Evolutionary conservation across 2,113 vertebrate genomes (phyloP).

Genomic region (Scomber japonicus): DNA sequence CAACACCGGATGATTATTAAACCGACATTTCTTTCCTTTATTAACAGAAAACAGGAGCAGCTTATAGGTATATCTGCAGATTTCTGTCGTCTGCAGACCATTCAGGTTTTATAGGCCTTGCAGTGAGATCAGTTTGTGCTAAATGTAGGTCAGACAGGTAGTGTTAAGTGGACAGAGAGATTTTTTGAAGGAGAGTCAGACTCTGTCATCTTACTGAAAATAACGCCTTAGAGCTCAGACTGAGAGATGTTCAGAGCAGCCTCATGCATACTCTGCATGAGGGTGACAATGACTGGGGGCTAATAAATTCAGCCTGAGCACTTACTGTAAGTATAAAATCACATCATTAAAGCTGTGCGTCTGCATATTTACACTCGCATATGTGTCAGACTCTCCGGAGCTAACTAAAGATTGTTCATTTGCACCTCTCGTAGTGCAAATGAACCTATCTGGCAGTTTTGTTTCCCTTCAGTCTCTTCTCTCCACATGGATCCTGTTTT

Average conservation of each 20-base stretch:
- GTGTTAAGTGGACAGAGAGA: constrained; percentile 27
- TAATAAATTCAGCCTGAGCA: constrained; percentile 3
- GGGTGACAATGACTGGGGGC: constrained; percentile 1
- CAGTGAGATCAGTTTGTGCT: constrained; percentile 16
- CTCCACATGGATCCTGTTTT: constrained; percentile 26
- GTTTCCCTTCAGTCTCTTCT: neutral
- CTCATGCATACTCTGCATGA: constrained; percentile 11
- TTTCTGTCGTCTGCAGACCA: constrained; percentile 15
- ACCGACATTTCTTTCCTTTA: neutral
- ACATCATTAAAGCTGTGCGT: neutral
- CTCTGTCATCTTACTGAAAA: constrained; percentile 32
- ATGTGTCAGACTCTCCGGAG: constrained; percentile 5
- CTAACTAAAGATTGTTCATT: constrained; percentile 37
- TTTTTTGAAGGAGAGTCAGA: constrained; percentile 38
- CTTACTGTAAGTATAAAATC: neutral
- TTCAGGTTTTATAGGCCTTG: neutral
- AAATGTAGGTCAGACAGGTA: constrained; percentile 63
- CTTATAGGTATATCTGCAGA: neutral
- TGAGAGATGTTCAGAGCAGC: constrained; percentile 14
- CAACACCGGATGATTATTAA: neutral
- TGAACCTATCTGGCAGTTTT: constrained; percentile 22
- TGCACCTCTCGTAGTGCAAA: constrained; percentile 52
- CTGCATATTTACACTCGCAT: constrained; percentile 39
- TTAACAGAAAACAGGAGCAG: neutral
- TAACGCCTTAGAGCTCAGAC: constrained; percentile 26